Evolutionary conservation across 2,797 vertebrate species (phyloP), one percentile per base, ranked within the genome.

Genomic region (Notolabrus celidotus): DNA sequence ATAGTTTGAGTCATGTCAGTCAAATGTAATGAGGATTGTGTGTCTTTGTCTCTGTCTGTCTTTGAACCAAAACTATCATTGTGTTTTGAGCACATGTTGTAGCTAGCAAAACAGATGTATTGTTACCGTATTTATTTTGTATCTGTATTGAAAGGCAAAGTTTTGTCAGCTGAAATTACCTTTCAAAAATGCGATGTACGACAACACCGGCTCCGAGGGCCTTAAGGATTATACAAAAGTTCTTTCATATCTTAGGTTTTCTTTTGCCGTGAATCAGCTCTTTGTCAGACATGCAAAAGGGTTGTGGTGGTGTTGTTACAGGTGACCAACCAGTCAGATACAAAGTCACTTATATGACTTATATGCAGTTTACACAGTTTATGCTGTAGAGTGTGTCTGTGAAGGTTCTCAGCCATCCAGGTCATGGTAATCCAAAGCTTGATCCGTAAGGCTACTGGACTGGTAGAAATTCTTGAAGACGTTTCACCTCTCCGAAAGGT

Each of bases 1-100:
- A 67, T 63, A 45, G 66, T 69, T 58, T 59, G 71, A 82, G 73
- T 79, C 74, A 50, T 62, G 72, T 74, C 57, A 51, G 45, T 55
- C 52, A 56, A 62, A 42, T 81, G 46, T 75, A 57, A 67, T 67
- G 65, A 52, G 54, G 23, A 25, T 55, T 49, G 74, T 80, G 63
- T 73, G 39, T n/a, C n/a, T n/a, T n/a, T n/a, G 25, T n/a, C 27
- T 14, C 22, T 45, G 33, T 67, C 23, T 46, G 59, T 65, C 46
- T 69, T 56, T 29, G 31, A 8, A 71, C 17, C 2, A 29, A 11
- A 61, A 68, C n/a, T 29, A 36, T 56, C 41, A 8, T 5, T 25
- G 61, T 41, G 52, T 31, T 15, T 39, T 17, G 52, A 52, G 60
- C 62, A 67, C 56, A 60, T 42, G 14, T 6, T 27, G 31, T 10